These are phyloP conservation scores for Tryphoninae sp. DNA, from an alignment of 2,888 invertebrate genomes.

Conservation along the genomic window DNA sequence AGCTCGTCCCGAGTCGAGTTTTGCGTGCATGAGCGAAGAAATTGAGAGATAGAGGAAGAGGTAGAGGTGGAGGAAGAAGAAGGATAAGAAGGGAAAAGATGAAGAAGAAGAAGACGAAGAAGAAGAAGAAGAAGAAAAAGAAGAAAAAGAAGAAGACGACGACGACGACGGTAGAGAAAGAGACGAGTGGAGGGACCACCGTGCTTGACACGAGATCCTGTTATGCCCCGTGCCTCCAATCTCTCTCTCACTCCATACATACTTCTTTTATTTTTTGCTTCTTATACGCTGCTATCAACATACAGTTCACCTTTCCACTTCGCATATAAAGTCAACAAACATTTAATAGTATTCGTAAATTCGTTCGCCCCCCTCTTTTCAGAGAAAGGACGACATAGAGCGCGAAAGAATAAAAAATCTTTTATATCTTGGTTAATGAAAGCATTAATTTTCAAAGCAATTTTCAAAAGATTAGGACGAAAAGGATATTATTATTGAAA, in stretches of 20 bases:
- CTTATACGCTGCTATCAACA: constrained; percentile 16
- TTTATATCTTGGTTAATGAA: constrained; percentile 1
- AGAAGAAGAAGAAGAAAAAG: constrained; percentile 27
- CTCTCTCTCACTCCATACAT: background rate
- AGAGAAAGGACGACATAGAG: background rate
- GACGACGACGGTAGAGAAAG: constrained; percentile 32
- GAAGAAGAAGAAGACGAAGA: constrained; percentile 51
- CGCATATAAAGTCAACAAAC: constrained; percentile 11
- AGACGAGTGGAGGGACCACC: constrained; percentile 74
- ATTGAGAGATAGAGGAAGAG: constrained; percentile 61
- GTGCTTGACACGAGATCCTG: constrained; percentile 77
- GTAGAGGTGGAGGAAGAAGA: constrained; percentile 30
- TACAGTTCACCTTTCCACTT: constrained; percentile 26
- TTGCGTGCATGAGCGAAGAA: constrained; percentile 51
- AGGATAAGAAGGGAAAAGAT: constrained; percentile 55
- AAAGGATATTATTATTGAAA: no score
- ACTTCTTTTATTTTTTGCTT: background rate
- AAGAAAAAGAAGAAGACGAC: constrained; percentile 28
- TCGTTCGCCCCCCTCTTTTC: constrained; percentile 32
- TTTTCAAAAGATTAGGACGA: no score
- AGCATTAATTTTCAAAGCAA: background rate
- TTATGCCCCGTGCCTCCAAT: constrained; percentile 74
- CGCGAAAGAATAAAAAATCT: constrained; percentile 7
- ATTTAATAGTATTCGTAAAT: constrained; percentile 37
- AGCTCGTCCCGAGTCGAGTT: constrained; percentile 31